Conservation (phyloP, 2,113 vertebrate species). For the Dipodomys merriami region DNA sequence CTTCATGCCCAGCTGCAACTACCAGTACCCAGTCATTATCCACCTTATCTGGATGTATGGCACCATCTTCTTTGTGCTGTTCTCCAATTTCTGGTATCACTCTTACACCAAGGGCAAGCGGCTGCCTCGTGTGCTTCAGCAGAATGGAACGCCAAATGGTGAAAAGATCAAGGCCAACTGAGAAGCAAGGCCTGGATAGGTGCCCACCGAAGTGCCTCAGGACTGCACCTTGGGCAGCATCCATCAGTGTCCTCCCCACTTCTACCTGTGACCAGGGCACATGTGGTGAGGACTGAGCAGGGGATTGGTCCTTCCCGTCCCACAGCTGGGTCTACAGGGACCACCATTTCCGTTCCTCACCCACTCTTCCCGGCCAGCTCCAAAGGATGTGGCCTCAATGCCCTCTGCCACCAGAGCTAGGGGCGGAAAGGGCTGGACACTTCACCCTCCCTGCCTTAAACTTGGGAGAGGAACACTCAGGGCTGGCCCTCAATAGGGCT, state of each 20-base stretch:
- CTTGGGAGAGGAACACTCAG: constrained; percentile 81
- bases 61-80: constrained; percentile 97
- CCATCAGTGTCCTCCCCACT: constrained; percentile 55
- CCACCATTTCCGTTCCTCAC: constrained; percentile 62
- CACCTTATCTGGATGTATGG: constrained; percentile 99
- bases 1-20: constrained; percentile 95
- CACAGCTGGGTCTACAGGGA: constrained; percentile 73
- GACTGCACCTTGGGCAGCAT: constrained; percentile 79
- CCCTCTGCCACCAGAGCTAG: constrained; percentile 58
- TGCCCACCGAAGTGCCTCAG: constrained; percentile 83
- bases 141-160: constrained; percentile 87
- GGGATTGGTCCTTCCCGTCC: constrained; percentile 62
- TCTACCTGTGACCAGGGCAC: constrained; percentile 65
- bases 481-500: constrained; percentile 79
- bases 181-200: constrained; percentile 78
- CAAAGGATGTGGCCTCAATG: constrained; percentile 65
- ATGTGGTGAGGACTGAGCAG: constrained; percentile 72
- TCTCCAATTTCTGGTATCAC: constrained; percentile 99
- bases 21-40: constrained; percentile 94
- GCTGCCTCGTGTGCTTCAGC: constrained; percentile 89
- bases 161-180: constrained; percentile 94
- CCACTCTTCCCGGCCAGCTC: constrained; percentile 58
- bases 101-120: constrained; percentile 97
- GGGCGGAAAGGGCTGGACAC: constrained; percentile 77
- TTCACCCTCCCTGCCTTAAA: constrained; percentile 74